A percentile compares a stretch with the other conserved stretches of the same genome.
Conservation (phyloP, 1,140 invertebrate genomes). For the Sinella curviseta region DNA sequence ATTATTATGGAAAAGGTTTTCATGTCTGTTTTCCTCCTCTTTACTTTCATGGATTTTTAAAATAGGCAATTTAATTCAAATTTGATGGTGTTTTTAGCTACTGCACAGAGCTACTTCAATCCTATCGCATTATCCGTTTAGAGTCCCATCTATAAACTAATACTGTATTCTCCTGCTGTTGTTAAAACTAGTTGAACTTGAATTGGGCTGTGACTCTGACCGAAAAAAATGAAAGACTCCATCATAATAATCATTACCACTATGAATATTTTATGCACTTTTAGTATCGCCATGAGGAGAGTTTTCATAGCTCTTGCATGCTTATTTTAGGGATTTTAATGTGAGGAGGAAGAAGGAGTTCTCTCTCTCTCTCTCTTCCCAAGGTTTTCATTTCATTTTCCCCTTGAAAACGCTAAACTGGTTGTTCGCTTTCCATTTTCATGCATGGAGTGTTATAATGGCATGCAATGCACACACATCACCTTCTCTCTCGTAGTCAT, state of each 20-base stretch:
- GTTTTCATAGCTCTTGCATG: background rate
- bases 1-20: too few relatives aligned
- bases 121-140: too few relatives aligned
- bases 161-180: too few relatives aligned
- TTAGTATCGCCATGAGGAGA: too few relatives aligned
- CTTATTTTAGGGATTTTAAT: background rate
- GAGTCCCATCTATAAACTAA: too few relatives aligned
- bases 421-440: background rate
- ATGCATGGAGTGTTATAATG: background rate
- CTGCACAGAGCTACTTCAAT: too few relatives aligned
- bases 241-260: background rate
- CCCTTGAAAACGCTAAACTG: background rate
- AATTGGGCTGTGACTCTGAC: background rate
- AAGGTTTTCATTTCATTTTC: background rate
- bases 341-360: background rate
- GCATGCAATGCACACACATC: background rate
- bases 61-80: slow-evolving; percentile 24
- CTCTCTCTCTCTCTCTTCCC: background rate
- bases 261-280: slow-evolving; percentile 5
- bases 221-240: background rate
- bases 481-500: background rate
- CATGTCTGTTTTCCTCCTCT: background rate
- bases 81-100: slow-evolving; percentile 6
- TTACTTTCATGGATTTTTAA: slow-evolving; percentile 14
- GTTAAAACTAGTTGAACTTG: slow-evolving; percentile 16